Percentiles rank a stretch among this genome's conserved stretches.
Evolutionary conservation across 2,113 vertebrate species (phyloP).

Genomic region (Chloebia gouldiae): DNA sequence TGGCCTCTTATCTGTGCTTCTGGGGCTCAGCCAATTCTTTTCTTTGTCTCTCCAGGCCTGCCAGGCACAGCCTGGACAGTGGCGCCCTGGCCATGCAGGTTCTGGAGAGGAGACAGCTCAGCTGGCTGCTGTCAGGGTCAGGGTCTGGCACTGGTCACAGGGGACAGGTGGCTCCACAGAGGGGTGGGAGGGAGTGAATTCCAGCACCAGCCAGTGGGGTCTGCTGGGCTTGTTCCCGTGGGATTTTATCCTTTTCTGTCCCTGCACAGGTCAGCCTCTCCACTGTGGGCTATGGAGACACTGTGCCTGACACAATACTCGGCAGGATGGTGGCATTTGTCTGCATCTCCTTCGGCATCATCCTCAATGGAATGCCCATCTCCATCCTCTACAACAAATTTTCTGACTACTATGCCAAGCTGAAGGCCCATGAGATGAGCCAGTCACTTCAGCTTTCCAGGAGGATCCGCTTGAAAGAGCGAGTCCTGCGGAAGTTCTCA

Average conservation of each 20-base stretch:
- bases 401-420: slow-evolving; percentile 81
- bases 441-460: slow-evolving; percentile 68
- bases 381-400: slow-evolving; percentile 86
- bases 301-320: slow-evolving; percentile 80
- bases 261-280: slow-evolving; percentile 88
- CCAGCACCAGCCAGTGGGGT: fast-evolving
- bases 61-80: background rate
- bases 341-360: slow-evolving; percentile 93
- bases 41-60: background rate
- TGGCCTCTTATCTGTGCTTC: background rate
- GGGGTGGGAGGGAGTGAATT: background rate
- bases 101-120: background rate
- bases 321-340: slow-evolving; percentile 85
- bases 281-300: slow-evolving; percentile 89
- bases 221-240: fast-evolving
- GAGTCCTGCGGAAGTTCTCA: slow-evolving; percentile 61
- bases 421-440: slow-evolving; percentile 82
- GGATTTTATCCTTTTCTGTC: background rate
- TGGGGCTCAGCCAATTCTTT: background rate
- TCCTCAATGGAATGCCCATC: slow-evolving; percentile 91
- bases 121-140: background rate
- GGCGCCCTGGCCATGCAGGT: fast-evolving
- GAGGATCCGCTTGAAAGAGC: slow-evolving; percentile 68
- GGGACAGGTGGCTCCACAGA: background rate
- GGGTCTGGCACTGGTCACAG: background rate